These are phyloP conservation scores for Neosalanx taihuensis DNA, from an alignment of 2,797 vertebrate genomes.

Conservation along the genomic window DNA sequence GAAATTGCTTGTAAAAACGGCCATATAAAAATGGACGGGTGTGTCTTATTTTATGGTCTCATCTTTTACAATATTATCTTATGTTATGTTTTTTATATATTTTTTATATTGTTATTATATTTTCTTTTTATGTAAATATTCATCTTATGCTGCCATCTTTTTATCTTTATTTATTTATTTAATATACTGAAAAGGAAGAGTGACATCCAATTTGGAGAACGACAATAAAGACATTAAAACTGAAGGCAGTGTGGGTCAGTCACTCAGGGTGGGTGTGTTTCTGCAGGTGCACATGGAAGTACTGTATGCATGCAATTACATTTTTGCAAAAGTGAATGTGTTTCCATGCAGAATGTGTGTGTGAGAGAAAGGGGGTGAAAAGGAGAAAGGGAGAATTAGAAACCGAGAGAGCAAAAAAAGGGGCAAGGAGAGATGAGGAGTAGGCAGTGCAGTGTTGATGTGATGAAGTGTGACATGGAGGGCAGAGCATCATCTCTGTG, in stretches of 20 bases:
- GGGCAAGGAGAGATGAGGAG: neutral
- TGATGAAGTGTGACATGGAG: slow-evolving; percentile 64
- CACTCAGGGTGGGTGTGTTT: neutral
- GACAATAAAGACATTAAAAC: too few species aligned
- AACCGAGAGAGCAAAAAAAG: too few species aligned
- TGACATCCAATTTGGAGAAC: too few species aligned
- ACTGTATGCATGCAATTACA: neutral
- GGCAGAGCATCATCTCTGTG: slow-evolving; percentile 46
- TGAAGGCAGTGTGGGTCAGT: too few species aligned
- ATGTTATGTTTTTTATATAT: too few species aligned
- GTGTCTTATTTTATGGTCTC: neutral
- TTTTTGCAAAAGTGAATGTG: neutral
- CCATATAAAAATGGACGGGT: neutral
- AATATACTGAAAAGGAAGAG: too few species aligned
- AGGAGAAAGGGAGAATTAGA: too few species aligned
- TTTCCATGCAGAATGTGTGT: neutral
- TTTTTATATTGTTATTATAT: neutral
- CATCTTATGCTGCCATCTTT: too few species aligned
- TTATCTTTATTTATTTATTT: too few species aligned
- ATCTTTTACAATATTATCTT: too few species aligned
- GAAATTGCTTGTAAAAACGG: too few species aligned
- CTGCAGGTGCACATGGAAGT: neutral
- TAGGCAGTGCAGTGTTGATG: slow-evolving; percentile 46
- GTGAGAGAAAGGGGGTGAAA: too few species aligned
- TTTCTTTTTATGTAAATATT: neutral